A percentile compares a stretch with the other conserved stretches of the same genome.
Evolutionary conservation across 64 coral and sea anemone genomes (phyloP).

Genomic region (Actinia equina): DNA sequence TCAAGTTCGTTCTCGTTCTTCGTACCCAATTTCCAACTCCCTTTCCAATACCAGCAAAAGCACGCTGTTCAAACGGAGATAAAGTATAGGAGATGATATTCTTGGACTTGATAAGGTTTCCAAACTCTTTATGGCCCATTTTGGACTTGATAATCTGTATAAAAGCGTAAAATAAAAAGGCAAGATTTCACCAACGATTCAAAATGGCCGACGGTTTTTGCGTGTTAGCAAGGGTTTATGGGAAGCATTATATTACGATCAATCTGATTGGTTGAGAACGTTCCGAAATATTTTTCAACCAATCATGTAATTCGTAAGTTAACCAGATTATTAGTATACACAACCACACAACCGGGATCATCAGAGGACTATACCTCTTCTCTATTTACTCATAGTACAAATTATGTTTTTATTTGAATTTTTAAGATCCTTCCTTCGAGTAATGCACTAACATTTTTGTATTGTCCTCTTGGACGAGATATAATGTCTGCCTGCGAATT

Average conservation of each 20-base stretch:
- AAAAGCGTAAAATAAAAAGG: background rate
- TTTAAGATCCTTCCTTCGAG: background rate
- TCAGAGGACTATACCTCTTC: background rate
- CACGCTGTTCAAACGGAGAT: conserved; percentile 99
- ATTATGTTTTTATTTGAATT: background rate
- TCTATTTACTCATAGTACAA: background rate
- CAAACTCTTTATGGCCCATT: conserved; percentile 88
- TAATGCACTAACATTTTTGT: background rate
- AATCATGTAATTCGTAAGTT: background rate
- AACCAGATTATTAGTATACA: background rate
- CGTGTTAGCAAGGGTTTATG: background rate
- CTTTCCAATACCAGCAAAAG: conserved; percentile 82
- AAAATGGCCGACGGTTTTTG: conserved; percentile 16
- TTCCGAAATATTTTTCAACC: background rate
- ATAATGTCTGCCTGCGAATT: background rate
- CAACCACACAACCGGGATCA: background rate
- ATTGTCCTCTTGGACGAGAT: background rate
- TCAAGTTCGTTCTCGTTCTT: conserved; percentile 70
- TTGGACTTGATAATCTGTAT: background rate
- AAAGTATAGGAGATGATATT: conserved; percentile 90
- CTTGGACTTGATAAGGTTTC: conserved; percentile 72
- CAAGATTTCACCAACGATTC: background rate
- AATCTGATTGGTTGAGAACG: background rate
- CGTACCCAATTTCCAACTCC: conserved; percentile 79
- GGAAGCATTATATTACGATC: background rate